Evolutionary conservation across 2,797 vertebrate genomes (phyloP).

Genomic region (Spea hammondii): DNA sequence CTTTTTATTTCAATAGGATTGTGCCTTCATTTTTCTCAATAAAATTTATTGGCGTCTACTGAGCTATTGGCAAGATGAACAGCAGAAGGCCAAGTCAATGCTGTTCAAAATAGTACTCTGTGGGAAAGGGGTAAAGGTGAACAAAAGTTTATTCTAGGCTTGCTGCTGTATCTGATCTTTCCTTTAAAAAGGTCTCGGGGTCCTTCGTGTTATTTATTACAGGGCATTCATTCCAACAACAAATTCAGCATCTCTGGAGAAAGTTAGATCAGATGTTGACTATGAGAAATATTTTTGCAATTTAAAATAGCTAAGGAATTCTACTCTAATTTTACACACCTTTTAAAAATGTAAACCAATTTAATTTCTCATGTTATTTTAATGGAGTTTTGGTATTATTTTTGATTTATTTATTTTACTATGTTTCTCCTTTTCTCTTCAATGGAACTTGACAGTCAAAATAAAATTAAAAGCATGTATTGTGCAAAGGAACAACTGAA

Average conservation of each 20-base stretch:
- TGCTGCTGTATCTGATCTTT: conserved; percentile 16
- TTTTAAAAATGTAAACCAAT: background rate
- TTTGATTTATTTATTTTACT: no score
- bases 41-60: conserved; percentile 22
- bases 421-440: no score
- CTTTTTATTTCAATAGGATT: conserved; percentile 33
- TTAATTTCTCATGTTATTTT: no score
- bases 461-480: no score
- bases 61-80: conserved; percentile 32
- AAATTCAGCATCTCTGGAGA: background rate
- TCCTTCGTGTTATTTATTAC: conserved; percentile 21
- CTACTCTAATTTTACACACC: conserved; percentile 9
- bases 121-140: conserved; percentile 47
- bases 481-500: no score
- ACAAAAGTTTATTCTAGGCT: conserved; percentile 15
- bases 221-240: conserved; percentile 18
- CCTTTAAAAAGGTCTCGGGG: background rate
- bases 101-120: conserved; percentile 33
- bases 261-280: background rate
- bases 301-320: background rate
- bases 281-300: background rate
- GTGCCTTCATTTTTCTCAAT: conserved; percentile 17
- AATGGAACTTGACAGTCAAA: no score
- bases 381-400: no score
- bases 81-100: conserved; percentile 15